Evolutionary conservation across 2,888 invertebrate genomes (phyloP), one percentile per base, ranked within the genome.

Genomic region (Cabera pusaria): DNA sequence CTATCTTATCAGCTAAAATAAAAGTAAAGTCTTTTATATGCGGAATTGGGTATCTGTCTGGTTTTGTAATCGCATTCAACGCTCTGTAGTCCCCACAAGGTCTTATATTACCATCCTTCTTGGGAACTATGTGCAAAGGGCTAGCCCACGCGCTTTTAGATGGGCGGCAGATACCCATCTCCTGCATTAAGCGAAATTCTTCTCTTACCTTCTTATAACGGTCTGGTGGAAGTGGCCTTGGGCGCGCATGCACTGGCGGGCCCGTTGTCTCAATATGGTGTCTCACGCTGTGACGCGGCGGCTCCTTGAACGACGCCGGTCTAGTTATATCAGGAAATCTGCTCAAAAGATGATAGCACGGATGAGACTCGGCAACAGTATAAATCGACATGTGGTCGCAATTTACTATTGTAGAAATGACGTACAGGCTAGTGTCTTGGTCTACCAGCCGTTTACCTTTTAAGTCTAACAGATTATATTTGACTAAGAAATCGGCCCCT

Each of bases 141-240:
- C 62, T 71, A 0, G 77, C 56, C 76, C 73, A 83, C 1, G 56
- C 45, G 17, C 74, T 74, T 2, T 61, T 65, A 0, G 78, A 81
- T 0, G 73, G 79, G 1, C 76, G 54, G 17, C 73, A 73, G 5
- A 82, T 73, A n/a, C n/a, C n/a, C n/a, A n/a, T 42, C 8, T 77
- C 59, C 3, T 64, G 40, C 66, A 77, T 63, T 0, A 22, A 2
- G 1, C 47, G 22, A 44, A 77, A 72, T 35, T 74, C 68, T 1
- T 50, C 37, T 38, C 64, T 65, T 0, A 70, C 71, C 2, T 54
- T 56, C 1, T 26, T 14, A 6, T 72, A 63, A 9, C 61, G 53
- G 2, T 70, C 65, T 0, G 66, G 71, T 1, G 59, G 52, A 0
- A 81, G 42, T 0, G 71, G 62, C 5, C 77, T 38, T 0, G 72